A percentile compares a stretch with the other conserved stretches of the same genome.
These are phyloP conservation scores for Gnathonemus longibarbis DNA, from an alignment of 2,113 vertebrate species.

Conservation along the genomic window DNA sequence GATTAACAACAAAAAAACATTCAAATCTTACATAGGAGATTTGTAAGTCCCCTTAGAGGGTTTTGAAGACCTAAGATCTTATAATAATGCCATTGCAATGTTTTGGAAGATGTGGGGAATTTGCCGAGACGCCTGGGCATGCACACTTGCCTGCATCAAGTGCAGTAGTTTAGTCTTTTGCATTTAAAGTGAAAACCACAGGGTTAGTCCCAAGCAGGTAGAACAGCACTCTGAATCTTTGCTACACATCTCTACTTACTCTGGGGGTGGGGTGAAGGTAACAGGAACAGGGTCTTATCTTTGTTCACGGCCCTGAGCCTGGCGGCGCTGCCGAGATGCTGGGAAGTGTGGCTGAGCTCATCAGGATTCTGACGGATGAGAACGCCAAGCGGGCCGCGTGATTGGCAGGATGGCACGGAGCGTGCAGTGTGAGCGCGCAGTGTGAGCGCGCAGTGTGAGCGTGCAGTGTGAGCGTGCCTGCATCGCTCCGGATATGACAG, in stretches of 20 bases:
- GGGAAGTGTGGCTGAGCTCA: neutral
- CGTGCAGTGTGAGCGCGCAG: neutral
- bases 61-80: neutral
- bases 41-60: neutral
- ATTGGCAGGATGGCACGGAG: neutral
- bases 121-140: neutral
- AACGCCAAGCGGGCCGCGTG: neutral
- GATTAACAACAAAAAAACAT: neutral
- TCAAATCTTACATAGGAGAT: neutral
- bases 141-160: neutral
- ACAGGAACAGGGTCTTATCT: constrained; percentile 39
- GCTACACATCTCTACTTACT: constrained; percentile 26
- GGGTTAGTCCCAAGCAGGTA: neutral
- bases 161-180: neutral
- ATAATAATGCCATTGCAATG: neutral
- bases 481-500: neutral
- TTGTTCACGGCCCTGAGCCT: constrained; percentile 32
- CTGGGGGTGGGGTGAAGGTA: constrained; percentile 33
- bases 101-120: neutral
- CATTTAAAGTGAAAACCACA: neutral
- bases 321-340: neutral
- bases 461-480: neutral
- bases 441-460: neutral
- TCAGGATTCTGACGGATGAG: neutral
- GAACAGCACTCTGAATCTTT: neutral